These are phyloP conservation scores for Synanthedon myopaeformis DNA, from an alignment of 2,888 invertebrate genomes.

Conservation along the genomic window DNA sequence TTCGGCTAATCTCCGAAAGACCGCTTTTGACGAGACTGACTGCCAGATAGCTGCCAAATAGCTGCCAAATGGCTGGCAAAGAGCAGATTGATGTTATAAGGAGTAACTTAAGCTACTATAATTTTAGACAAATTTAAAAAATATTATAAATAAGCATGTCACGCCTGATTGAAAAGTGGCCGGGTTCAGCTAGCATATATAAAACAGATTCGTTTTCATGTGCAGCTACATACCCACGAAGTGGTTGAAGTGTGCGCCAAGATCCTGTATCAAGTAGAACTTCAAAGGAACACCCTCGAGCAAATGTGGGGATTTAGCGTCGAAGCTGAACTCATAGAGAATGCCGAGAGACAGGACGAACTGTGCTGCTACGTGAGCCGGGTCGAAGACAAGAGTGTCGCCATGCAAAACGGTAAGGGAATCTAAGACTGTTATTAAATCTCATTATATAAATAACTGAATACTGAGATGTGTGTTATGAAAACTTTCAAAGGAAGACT, in stretches of 20 bases:
- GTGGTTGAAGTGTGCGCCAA: constrained; percentile 97
- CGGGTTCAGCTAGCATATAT: too few species aligned
- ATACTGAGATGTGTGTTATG: neutral
- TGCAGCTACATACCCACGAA: constrained; percentile 90
- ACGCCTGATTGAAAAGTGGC: too few species aligned
- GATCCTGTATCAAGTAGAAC: constrained; percentile 95
- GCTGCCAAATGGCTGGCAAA: too few species aligned
- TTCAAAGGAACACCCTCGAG: constrained; percentile 89
- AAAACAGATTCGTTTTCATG: neutral
- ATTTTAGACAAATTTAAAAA: too few species aligned
- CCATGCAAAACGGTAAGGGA: constrained; percentile 91
- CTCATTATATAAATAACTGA: neutral
- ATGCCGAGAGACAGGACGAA: constrained; percentile 95
- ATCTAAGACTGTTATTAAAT: too few species aligned
- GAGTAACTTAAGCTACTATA: too few species aligned
- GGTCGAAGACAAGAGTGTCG: constrained; percentile 95
- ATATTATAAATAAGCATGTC: too few species aligned
- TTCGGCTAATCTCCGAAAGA: too few species aligned
- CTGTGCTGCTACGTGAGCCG: constrained; percentile 97
- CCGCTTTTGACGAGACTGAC: too few species aligned
- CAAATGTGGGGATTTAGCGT: constrained; percentile 99
- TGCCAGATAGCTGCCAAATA: too few species aligned
- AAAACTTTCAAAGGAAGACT: neutral
- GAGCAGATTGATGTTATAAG: too few species aligned
- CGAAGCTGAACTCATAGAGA: constrained; percentile 96